phyloP scores from a whole-genome alignment of 2,113 vertebrate genomes.

The Alligator sinensis region DNA sequence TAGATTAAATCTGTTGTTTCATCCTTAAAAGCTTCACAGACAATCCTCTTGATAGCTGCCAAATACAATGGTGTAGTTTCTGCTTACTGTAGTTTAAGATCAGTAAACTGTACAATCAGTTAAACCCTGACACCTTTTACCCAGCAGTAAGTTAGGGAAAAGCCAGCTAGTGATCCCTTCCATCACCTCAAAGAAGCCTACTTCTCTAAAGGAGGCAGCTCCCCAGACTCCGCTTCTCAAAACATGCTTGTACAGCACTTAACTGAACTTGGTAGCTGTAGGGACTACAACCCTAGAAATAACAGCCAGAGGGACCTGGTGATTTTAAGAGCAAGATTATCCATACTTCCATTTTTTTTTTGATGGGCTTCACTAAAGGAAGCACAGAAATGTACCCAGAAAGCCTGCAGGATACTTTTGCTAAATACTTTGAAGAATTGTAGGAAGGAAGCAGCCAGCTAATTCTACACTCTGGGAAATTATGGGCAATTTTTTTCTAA shows the following conservation, averaged over 20 bases:
- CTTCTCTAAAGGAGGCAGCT: background rate
- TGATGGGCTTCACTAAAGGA: background rate
- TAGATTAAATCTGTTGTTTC: too few relatives aligned
- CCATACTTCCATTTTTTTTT: background rate
- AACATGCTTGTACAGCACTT: background rate
- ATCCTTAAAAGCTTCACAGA: too few relatives aligned
- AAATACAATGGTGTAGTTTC: too few relatives aligned
- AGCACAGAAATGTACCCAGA: background rate
- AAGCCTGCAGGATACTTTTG: background rate
- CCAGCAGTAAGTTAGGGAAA: too few relatives aligned
- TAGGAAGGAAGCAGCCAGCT: background rate
- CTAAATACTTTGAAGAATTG: background rate
- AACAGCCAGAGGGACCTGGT: background rate
- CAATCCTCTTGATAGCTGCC: too few relatives aligned
- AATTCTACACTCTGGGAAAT: background rate
- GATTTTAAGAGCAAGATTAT: background rate
- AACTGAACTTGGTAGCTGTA: background rate
- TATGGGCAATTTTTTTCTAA: background rate
- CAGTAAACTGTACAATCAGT: too few relatives aligned
- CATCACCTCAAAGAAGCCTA: background rate
- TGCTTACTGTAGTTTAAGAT: too few relatives aligned
- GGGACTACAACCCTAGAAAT: background rate
- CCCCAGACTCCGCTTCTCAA: background rate
- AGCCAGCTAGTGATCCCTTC: background rate
- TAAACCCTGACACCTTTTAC: too few relatives aligned